Evolutionary conservation across 92 coral and sea anemone genomes (phyloP), one percentile per base, ranked within the genome.

Genomic region (Scolanthus callimorphus): DNA sequence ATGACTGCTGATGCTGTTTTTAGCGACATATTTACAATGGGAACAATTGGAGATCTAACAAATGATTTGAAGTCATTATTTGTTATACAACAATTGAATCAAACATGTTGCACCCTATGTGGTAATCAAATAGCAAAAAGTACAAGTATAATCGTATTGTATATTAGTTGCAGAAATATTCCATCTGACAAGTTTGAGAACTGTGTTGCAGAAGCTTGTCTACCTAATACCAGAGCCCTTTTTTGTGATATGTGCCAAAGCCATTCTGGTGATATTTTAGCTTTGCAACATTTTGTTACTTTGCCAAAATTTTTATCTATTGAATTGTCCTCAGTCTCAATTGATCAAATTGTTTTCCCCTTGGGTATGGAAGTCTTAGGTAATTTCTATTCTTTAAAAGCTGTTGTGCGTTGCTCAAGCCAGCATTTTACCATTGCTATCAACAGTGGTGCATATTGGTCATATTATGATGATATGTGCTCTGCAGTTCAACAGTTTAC

Each of bases 1-100:
- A 80, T 80, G 81, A 51, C 86, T 73, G 72, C 81, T 8, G 62
- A 80, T 73, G 81, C 81, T 66, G 81, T 80, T 23, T 80, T 80
- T 55, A 80, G 81, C 59, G 81, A 80, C 46, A 80, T 73, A 12
- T 80, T 80, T 67, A 80, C 71, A 0, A 11, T 73, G 60, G 17
- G 29, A 15, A 66, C 69, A 37, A 0, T 80, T 67, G 81, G 87
- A 45, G 65, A 73, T 63, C 49, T n/a, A n/a, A n/a, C n/a, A n/a
- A n/a, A n/a, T n/a, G n/a, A n/a, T n/a, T n/a, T n/a, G n/a, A n/a
- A n/a, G n/a, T n/a, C n/a, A n/a, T 49, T 73, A 44, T 73, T 80
- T 73, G 37, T 80, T 73, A 43, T 79, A 56, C 23, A 80, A 24
- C 76, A 80, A 54, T 31, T 10, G 11, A 56, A 63, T 48, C 67